These are phyloP conservation scores for Thunnus maccoyii DNA, from an alignment of 2,113 vertebrate genomes.

Conservation along the genomic window DNA sequence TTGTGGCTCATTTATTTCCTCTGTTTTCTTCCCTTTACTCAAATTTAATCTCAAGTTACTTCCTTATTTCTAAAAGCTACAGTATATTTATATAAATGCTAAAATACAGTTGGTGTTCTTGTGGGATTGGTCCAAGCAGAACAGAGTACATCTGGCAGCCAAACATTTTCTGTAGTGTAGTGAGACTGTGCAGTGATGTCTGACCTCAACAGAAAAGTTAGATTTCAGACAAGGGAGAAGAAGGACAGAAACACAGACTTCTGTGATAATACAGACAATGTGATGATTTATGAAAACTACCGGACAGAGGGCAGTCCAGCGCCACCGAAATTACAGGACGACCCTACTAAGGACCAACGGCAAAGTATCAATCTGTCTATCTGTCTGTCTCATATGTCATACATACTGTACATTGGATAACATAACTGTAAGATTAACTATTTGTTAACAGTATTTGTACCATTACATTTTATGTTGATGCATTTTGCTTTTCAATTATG, in stretches of 20 bases:
- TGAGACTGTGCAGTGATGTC: too few relatives aligned
- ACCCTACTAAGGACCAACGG: not conserved
- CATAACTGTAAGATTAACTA: not conserved
- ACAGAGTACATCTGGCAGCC: not conserved
- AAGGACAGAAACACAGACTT: not conserved
- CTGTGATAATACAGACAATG: not conserved
- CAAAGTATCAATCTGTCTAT: conserved; percentile 16
- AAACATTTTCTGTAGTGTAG: not conserved
- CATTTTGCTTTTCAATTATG: not conserved
- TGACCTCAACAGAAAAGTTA: conserved; percentile 20
- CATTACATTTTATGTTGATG: not conserved
- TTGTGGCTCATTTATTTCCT: too few relatives aligned
- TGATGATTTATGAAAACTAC: conserved; percentile 21
- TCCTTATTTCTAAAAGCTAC: not conserved
- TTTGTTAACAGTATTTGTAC: not conserved
- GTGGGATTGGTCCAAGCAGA: not conserved
- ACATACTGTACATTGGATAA: not conserved
- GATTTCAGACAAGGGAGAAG: conserved; percentile 1
- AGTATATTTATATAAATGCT: not conserved
- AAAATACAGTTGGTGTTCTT: too few relatives aligned
- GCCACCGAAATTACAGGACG: not conserved
- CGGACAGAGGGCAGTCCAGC: not conserved
- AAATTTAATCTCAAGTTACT: not conserved
- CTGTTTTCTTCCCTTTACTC: not conserved
- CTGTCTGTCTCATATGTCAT: not conserved